Evolutionary conservation across 2,888 invertebrate species (phyloP).

Genomic region (Harmothoe impar): DNA sequence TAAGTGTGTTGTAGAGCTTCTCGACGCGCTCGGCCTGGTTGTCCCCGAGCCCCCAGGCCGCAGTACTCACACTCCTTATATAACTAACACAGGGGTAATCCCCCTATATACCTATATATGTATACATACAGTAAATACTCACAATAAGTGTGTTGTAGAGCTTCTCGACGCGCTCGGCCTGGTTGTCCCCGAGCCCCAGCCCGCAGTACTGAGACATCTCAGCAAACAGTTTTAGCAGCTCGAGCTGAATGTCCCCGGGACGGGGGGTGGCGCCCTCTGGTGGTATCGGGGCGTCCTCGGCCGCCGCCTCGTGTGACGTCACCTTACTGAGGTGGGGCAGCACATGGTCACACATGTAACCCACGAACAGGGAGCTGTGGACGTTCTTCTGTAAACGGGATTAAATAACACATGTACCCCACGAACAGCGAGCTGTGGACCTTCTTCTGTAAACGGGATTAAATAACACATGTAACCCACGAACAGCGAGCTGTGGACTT

Average conservation of each 20-base stretch:
- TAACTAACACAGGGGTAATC: too few relatives aligned
- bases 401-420: too few relatives aligned
- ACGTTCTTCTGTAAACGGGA: conserved; percentile 90
- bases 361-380: conserved; percentile 92
- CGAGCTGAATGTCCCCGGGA: conserved; percentile 86
- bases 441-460: too few relatives aligned
- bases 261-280: conserved; percentile 66
- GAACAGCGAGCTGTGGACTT: too few relatives aligned
- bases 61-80: conserved; percentile 91
- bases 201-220: conserved; percentile 92
- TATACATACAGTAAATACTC: conserved; percentile 77
- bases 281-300: background rate
- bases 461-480: too few relatives aligned
- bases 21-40: conserved; percentile 88
- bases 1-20: conserved; percentile 90
- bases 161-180: conserved; percentile 88
- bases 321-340: conserved; percentile 86
- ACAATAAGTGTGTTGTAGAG: conserved; percentile 92
- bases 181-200: conserved; percentile 88
- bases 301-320: conserved; percentile 82
- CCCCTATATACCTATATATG: too few relatives aligned
- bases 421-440: too few relatives aligned
- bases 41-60: conserved; percentile 89
- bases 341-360: conserved; percentile 93
- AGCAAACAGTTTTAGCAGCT: conserved; percentile 93